Evolutionary conservation across 2,113 vertebrate genomes (phyloP).

Genomic region (Oophaga pumilio): DNA sequence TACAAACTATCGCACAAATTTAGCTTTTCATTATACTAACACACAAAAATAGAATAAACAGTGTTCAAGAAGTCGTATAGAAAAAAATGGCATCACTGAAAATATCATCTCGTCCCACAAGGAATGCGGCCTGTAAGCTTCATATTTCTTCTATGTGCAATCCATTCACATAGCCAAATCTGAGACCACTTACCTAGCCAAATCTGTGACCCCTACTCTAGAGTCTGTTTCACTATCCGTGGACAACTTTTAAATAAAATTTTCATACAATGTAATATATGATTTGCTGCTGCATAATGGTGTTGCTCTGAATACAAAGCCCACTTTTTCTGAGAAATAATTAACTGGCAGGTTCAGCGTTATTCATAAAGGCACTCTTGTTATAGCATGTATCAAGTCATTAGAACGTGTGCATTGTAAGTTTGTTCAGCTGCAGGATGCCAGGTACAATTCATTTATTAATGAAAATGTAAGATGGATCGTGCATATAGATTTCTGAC

Average conservation of each 20-base stretch:
- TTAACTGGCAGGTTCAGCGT: conserved; percentile 16
- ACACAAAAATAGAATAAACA: no score
- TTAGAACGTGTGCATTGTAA: conserved; percentile 28
- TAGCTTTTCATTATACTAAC: no score
- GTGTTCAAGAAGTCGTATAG: no score
- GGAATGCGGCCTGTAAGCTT: no score
- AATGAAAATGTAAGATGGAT: conserved; percentile 53
- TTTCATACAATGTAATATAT: background rate
- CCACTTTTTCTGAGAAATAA: conserved; percentile 12
- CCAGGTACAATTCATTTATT: conserved; percentile 51
- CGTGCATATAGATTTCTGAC: conserved; percentile 46
- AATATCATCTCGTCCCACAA: no score
- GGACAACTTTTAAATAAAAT: conserved; percentile 21
- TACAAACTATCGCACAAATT: no score
- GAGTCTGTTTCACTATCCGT: background rate
- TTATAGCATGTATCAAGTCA: conserved; percentile 34
- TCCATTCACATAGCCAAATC: no score
- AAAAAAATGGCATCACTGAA: no score
- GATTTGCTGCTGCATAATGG: conserved; percentile 5
- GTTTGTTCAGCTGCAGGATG: conserved; percentile 54
- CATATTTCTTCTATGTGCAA: no score
- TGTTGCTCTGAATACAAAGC: background rate
- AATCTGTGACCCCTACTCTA: background rate
- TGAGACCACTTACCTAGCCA: no score
- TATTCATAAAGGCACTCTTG: conserved; percentile 50